phyloP scores from a whole-genome alignment of 2,113 vertebrate species.

The Rhinopomastus cyanomelas region DNA sequence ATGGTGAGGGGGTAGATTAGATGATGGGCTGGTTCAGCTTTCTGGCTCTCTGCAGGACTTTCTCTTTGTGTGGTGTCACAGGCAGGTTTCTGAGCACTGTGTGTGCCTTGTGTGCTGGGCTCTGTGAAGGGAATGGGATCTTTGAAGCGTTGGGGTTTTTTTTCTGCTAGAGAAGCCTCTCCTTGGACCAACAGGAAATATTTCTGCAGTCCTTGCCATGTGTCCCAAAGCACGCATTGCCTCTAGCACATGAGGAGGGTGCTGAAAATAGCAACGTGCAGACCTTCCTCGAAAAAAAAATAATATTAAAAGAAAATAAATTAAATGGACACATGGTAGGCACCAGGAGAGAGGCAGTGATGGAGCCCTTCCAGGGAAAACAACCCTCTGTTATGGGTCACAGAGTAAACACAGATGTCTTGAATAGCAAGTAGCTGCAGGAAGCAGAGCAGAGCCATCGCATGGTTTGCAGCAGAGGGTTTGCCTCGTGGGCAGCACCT shows the following conservation, averaged over 20 bases:
- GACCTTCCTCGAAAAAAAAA: neutral
- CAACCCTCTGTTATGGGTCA: conserved; percentile 38
- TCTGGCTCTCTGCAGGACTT: neutral
- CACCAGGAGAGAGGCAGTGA: conserved; percentile 61
- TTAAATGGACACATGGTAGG: conserved; percentile 52
- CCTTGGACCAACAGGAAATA: conserved; percentile 54
- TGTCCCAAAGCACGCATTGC: conserved; percentile 25
- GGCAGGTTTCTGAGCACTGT: neutral
- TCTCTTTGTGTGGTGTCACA: neutral
- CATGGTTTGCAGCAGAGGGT: neutral
- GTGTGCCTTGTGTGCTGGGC: neutral
- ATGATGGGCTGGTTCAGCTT: neutral
- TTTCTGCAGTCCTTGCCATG: conserved; percentile 48
- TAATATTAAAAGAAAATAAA: neutral
- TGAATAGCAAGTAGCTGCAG: neutral
- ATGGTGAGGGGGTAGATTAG: neutral
- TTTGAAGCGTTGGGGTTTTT: neutral
- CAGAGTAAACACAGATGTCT: conserved; percentile 56
- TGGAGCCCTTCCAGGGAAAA: conserved; percentile 57
- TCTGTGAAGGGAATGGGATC: neutral
- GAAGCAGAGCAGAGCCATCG: neutral
- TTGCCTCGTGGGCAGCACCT: neutral
- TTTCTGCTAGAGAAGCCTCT: neutral
- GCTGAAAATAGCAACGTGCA: conserved; percentile 47
- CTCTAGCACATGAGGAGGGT: conserved; percentile 38